These are phyloP conservation scores for Eilema depressum DNA, from an alignment of 2,888 invertebrate species.

Conservation along the genomic window DNA sequence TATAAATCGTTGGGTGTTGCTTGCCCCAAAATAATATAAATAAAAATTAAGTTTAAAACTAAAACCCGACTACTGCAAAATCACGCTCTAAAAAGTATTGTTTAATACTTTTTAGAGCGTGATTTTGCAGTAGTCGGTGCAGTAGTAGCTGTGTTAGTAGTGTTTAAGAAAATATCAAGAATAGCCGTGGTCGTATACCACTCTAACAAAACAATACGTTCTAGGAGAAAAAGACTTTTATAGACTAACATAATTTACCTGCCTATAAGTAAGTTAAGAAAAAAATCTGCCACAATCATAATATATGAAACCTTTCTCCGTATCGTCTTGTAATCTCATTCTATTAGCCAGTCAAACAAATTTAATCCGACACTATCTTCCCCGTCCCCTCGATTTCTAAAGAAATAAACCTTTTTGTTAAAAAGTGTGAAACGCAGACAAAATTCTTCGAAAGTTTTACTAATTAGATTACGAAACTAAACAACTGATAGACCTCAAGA, in stretches of 20 bases:
- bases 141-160: too few relatives aligned
- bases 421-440: neutral
- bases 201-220: too few relatives aligned
- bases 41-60: too few relatives aligned
- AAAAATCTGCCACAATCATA: neutral
- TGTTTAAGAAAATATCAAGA: too few relatives aligned
- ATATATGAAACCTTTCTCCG: neutral
- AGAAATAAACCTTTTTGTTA: constrained; percentile 4
- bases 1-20: too few relatives aligned
- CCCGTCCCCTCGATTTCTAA: neutral
- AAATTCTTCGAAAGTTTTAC: constrained; percentile 6
- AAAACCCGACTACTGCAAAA: too few relatives aligned
- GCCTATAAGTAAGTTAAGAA: neutral
- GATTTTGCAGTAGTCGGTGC: too few relatives aligned
- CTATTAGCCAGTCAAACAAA: neutral
- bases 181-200: too few relatives aligned
- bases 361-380: neutral
- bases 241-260: neutral
- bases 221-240: too few relatives aligned
- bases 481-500: neutral
- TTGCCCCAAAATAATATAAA: too few relatives aligned
- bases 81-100: too few relatives aligned
- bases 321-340: neutral
- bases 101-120: too few relatives aligned
- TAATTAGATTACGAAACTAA: constrained; percentile 11